These are phyloP conservation scores for Erythrocebus patas DNA, from an alignment of 2,113 vertebrate genomes.

Conservation along the genomic window DNA sequence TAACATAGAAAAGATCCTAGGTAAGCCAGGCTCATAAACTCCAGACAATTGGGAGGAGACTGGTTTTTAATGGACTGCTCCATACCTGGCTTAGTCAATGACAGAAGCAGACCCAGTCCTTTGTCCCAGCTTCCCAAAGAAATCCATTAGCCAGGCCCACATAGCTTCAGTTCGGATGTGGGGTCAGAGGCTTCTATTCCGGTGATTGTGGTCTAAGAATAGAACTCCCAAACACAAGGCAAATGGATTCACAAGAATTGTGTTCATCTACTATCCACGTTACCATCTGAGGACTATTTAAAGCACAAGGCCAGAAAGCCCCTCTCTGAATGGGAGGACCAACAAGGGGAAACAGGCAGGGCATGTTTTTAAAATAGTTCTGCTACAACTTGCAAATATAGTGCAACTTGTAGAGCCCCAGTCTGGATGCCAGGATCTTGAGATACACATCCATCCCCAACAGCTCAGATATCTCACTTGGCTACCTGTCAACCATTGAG, in stretches of 20 bases:
- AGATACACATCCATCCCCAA: not conserved
- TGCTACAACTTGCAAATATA: constrained; percentile 29
- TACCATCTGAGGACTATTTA: constrained; percentile 77
- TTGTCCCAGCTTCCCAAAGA: constrained; percentile 56
- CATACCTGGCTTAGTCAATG: constrained; percentile 18
- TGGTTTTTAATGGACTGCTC: constrained; percentile 6
- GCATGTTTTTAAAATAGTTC: constrained; percentile 24
- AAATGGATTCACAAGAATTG: constrained; percentile 62
- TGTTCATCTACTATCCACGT: constrained; percentile 64
- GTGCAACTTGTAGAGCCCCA: not conserved
- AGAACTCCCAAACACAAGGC: constrained; percentile 74
- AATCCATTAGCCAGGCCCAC: constrained; percentile 66
- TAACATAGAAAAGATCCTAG: constrained; percentile 2
- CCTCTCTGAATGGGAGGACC: constrained; percentile 45
- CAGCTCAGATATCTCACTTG: constrained; percentile 24
- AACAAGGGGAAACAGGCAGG: not conserved
- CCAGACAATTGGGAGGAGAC: constrained; percentile 25
- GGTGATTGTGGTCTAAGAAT: constrained; percentile 84
- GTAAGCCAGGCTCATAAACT: constrained; percentile 53
- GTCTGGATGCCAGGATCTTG: not conserved
- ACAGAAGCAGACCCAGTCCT: constrained; percentile 50
- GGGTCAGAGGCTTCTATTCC: constrained; percentile 76
- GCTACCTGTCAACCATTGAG: not conserved
- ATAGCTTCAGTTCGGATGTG: constrained; percentile 53
- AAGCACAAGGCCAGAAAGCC: constrained; percentile 54